Conservation (phyloP, 2,113 vertebrate genomes). For the Gnathonemus longibarbis region DNA sequence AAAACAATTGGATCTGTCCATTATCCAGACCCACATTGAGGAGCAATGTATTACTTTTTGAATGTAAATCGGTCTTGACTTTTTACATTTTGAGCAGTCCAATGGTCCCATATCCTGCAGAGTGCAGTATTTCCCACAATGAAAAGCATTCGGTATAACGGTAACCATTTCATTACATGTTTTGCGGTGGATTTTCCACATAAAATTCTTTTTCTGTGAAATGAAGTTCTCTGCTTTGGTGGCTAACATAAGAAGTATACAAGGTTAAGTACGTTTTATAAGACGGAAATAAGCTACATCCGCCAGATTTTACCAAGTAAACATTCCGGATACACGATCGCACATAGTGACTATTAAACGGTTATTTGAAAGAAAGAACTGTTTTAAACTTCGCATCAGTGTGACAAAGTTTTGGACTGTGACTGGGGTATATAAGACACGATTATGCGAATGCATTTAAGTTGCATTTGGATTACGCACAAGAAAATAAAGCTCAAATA, state of each 20-base stretch:
- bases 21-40: neutral
- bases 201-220: neutral
- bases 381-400: neutral
- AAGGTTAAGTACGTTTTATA: neutral
- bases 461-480: neutral
- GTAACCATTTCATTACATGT: neutral
- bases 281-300: neutral
- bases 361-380: neutral
- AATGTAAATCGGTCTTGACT: neutral
- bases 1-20: neutral
- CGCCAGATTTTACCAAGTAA: neutral
- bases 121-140: slow-evolving; percentile 3
- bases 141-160: neutral
- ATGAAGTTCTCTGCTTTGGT: neutral
- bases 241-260: neutral
- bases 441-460: neutral
- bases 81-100: neutral
- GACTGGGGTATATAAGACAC: neutral
- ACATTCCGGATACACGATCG: neutral
- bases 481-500: neutral
- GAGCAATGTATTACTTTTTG: neutral
- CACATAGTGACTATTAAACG: neutral
- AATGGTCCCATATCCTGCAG: neutral
- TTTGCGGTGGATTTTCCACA: neutral
- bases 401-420: neutral